phyloP scores from a whole-genome alignment of 2,888 invertebrate genomes.

The Zhuqinia jingwanae region DNA sequence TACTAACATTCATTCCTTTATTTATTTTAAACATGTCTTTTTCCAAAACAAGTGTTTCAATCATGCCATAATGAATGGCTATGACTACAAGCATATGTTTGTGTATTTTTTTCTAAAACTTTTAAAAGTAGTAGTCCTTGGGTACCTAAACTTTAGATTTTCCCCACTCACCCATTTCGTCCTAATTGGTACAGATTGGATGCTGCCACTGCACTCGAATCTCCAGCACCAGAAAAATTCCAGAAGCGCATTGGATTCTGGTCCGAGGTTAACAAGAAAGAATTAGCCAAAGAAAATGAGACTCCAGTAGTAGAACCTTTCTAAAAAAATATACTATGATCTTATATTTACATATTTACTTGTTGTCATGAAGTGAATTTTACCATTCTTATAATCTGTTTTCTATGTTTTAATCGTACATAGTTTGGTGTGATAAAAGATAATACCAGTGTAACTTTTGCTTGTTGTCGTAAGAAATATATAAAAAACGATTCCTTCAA shows the following conservation, averaged over 20 bases:
- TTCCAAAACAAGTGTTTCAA: too few species aligned
- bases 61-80: too few species aligned
- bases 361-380: background rate
- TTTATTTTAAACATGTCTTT: too few species aligned
- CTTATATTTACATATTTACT: background rate
- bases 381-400: conserved; percentile 22
- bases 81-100: too few species aligned
- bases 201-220: background rate
- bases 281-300: conserved; percentile 68
- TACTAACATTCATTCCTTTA: too few species aligned
- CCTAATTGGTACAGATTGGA: conserved; percentile 61
- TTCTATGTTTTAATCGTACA: conserved; percentile 7
- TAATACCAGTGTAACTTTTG: too few species aligned
- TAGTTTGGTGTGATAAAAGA: background rate
- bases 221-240: conserved; percentile 57
- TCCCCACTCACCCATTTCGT: too few species aligned
- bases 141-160: too few species aligned
- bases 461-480: background rate
- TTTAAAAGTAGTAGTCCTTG: too few species aligned
- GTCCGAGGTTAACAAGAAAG: conserved; percentile 51
- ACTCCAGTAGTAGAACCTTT: conserved; percentile 60
- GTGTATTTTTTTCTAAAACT: too few species aligned
- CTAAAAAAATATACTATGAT: conserved; percentile 2
- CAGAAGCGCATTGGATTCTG: conserved; percentile 67
- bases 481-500: background rate